Percentiles rank a stretch among this genome's conserved stretches.
These are phyloP conservation scores for Teleopsis dalmanni DNA, from an alignment of 1,140 invertebrate species.

Conservation along the genomic window DNA sequence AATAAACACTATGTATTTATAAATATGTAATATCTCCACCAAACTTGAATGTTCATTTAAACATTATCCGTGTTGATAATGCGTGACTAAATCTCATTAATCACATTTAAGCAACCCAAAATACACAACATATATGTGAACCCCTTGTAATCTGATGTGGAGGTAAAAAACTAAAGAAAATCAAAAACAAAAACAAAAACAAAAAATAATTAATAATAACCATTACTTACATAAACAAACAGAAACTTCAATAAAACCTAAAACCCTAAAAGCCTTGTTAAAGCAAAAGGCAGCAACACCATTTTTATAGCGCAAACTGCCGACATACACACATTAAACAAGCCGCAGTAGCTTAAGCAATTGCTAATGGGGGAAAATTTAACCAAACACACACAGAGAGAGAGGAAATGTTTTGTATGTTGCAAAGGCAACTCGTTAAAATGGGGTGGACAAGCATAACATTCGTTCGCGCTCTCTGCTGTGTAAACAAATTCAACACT, in stretches of 20 bases:
- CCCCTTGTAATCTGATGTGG: not conserved
- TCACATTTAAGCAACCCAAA: conserved; percentile 5
- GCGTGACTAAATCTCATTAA: conserved; percentile 10
- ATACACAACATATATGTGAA: not conserved
- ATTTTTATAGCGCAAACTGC: not conserved
- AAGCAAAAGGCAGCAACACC: not conserved
- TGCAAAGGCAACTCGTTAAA: conserved; percentile 4
- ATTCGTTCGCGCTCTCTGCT: not conserved
- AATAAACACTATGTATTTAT: not conserved
- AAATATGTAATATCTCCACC: not conserved
- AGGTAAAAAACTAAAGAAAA: not conserved
- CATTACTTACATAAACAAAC: not conserved
- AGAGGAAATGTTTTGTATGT: not conserved
- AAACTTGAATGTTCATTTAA: not conserved
- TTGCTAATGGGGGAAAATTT: not conserved
- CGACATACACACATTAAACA: not conserved
- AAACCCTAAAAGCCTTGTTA: conserved; percentile 2
- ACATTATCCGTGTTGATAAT: not conserved
- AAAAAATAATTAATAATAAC: not conserved
- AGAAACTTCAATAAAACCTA: not conserved
- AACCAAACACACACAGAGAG: not conserved
- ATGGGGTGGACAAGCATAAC: conserved; percentile 9
- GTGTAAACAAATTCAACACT: not conserved
- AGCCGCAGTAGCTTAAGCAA: not conserved
- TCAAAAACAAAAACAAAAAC: not conserved